Base-by-base conservation (phyloP, 2,888 invertebrate genomes). In the Aphrophora alni region DNA sequence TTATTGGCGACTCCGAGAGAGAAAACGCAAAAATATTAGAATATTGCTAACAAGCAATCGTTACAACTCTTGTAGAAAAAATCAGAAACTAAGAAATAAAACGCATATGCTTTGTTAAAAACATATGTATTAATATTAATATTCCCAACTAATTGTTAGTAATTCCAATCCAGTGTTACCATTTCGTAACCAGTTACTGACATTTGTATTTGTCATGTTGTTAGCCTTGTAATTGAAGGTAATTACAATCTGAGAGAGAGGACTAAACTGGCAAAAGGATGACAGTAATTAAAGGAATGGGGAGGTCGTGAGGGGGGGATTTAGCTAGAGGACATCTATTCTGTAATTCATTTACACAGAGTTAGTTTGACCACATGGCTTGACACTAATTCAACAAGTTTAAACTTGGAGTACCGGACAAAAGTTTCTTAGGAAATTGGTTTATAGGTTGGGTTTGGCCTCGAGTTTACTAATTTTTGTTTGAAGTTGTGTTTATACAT, bases 311-410 rank as follows among this genome's bases (percentile, higher is more conserved):
- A n/a, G n/a, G n/a, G n/a, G n/a, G 14, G 59, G 59, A 33, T 8
- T 3, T 5, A 33, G 33, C 33, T 8, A 3, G 33, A 33, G 59
- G 59, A 14, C 59, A 59, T 59, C 59, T 59, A 59, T n/a, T 59
- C 59, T 59, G 59, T 59, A 59, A 59, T 59, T 59, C 59, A 59
- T 59, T 59, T 59, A 59, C 59, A n/a, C 12, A n/a, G 59, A 21
- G 59, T 59, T 59, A 21, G n/a, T 21, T 21, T 59, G 59, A 59
- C 59, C 59, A 59, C 59, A 59, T 4, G 59, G 14, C 59, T n/a
- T 59, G 59, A 59, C 59, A 59, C 59, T 59, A 59, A 59, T 14
- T 59, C 59, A 59, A 59, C 59, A 59, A 59, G 59, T 59, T 59
- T 10, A 21, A 21, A 59, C 59, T 59, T 59, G 59, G 21, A 3